Evolutionary conservation across 23 tunicate species (phyloP).

Genomic region (Trididemnum clinides): DNA sequence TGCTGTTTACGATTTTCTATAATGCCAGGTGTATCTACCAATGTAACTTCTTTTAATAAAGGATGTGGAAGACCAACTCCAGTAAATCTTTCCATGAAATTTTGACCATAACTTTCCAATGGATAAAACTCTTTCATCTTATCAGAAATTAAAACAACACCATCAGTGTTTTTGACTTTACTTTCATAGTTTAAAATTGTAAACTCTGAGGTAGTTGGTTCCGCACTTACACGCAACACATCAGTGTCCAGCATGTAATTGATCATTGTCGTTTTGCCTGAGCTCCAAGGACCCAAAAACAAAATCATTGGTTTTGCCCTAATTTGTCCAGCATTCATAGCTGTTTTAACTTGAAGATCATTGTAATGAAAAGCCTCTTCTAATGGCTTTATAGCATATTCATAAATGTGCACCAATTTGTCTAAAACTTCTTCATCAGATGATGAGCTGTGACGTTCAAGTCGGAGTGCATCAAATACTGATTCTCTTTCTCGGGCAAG

Average conservation of each 20-base stretch:
- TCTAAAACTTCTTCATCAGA: conserved; percentile 37
- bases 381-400: conserved; percentile 44
- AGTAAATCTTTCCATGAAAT: conserved; percentile 71
- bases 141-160: conserved; percentile 58
- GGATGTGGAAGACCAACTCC: conserved; percentile 73
- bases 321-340: conserved; percentile 54
- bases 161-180: conserved; percentile 62
- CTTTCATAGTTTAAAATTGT: conserved; percentile 58
- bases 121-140: conserved; percentile 52
- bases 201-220: conserved; percentile 77
- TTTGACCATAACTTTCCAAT: conserved; percentile 60
- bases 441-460: conserved; percentile 45
- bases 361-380: conserved; percentile 65
- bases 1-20: conserved; percentile 76
- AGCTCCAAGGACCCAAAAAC: conserved; percentile 79
- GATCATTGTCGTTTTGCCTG: conserved; percentile 72
- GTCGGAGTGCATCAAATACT: conserved; percentile 36
- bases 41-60: conserved; percentile 54
- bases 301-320: conserved; percentile 63
- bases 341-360: conserved; percentile 49
- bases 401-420: conserved; percentile 44
- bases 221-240: conserved; percentile 67
- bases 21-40: conserved; percentile 78
- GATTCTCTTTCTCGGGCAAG: conserved; percentile 32
- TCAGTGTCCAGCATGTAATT: conserved; percentile 67